Evolutionary conservation across 2,797 vertebrate species (phyloP), one percentile per base, ranked within the genome.

Genomic region (Numenius phaeopus): DNA sequence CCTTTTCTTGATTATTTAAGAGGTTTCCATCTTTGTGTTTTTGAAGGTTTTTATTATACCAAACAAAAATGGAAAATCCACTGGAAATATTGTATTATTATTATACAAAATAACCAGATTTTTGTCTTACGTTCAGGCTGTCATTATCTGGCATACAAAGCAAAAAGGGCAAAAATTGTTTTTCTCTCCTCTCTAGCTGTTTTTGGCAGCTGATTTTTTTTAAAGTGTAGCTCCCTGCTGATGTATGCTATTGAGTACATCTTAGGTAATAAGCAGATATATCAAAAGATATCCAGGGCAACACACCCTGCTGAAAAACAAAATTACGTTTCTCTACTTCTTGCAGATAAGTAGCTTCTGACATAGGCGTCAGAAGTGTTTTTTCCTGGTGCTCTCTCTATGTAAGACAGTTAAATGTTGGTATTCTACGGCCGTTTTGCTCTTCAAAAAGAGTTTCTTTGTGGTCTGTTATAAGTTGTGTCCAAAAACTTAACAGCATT

Each of bases 281-380:
- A 87, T 92, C 59, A 71, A 67, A 93, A 92, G 90, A 93, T 78
- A 96, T 40, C 67, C 87, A 76, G 90, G 94, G 92, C 65, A 96
- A 64, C 79, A 87, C 34, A 92, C 47, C 42, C 61, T 89, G 84
- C 96, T 97, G 94, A 75, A 96, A 97, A 96, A 81, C 22, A 87
- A 83, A 78, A 57, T 80, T 94, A 39, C 26, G 32, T 83, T 89
- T 89, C 50, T 87, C 21, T 73, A 2, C 66, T 78, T 80, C 47
- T 92, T 92, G 78, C 65, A 66, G 57, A 44, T 91, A 90, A 89
- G 75, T 95, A 75, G 30, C 26, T 93, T 64, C 83, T 94, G 81
- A 92, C 57, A 66, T 78, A 50, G 8, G 49, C 40, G 42, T 92
- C 57, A 58, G 49, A 59, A 92, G 42, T 76, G 42, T 6, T 59